Evolutionary conservation across 2,888 invertebrate species (phyloP), one percentile per base, ranked within the genome.

Genomic region (Rhaphigaster nebulosa): DNA sequence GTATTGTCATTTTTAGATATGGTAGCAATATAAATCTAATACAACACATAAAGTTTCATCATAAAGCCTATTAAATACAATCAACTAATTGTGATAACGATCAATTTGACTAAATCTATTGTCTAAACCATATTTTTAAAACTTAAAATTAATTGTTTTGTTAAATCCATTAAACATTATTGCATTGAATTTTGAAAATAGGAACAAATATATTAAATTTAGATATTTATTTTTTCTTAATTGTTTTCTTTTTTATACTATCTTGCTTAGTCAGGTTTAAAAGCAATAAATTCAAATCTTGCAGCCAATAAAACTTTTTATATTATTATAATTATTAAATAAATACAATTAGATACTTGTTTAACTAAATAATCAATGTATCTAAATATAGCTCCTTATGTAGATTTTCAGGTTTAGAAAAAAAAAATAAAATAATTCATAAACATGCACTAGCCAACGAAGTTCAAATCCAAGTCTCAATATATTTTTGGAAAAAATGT

Each of bases 11-110:
- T 89, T 87, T 89, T 89, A 89, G 89, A 76, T 89, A 89, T n/a
- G 50, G 70, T 89, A 89, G 89, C 89, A 89, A 89, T 89, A 89
- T 65, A 89, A 65, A 84, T 91, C 90, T 50, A 56, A 80, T 90
- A 87, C 90, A 90, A 54, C 52, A 54, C 90, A 80, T 90, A 87
- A 90, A 87, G 56, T 84, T 90, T 90, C 65, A 89, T 89, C 89
- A 89, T 89, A 89, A 89, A 89, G 89, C 89, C 89, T 89, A 89
- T 89, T 89, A 70, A 84, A 89, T 89, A 89, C 89, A 89, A 89
- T 89, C 65, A 89, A 89, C 65, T 89, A 45, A 89, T 89, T 89
- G 76, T 89, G 89, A 89, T 89, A 89, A 76, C 45, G 84, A 84
- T n/a, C 13, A 23, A n/a, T 45, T 45, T 76, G 70, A 76, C 4